Conservation (phyloP, 2,888 invertebrate species). For the Choreutis nemorana region DNA sequence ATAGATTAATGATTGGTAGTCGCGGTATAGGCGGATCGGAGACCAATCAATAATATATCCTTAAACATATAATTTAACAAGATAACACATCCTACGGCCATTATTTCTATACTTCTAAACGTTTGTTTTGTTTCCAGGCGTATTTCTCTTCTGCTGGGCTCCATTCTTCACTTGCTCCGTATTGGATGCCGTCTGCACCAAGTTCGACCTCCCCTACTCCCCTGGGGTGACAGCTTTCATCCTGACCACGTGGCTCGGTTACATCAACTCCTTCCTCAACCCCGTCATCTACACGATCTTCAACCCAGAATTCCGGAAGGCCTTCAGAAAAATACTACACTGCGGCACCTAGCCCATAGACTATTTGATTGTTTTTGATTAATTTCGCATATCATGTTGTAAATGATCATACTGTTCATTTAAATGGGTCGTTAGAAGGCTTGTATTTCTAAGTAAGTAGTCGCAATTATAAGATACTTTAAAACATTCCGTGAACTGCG, state of each 20-base stretch:
- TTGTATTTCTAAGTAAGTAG: no score
- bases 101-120: no score
- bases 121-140: no score
- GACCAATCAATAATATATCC: no score
- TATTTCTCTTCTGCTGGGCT: constrained; percentile 98
- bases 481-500: no score
- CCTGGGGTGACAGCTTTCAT: constrained; percentile 91
- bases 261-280: constrained; percentile 94
- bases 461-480: no score
- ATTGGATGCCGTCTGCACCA: constrained; percentile 94
- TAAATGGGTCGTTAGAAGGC: no score
- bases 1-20: no score
- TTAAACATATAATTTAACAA: no score
- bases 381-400: no score
- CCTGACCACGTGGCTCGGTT: constrained; percentile 96
- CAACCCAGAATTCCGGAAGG: constrained; percentile 97
- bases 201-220: constrained; percentile 78
- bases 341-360: constrained; percentile 66
- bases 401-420: neutral
- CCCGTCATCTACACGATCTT: constrained; percentile 95
- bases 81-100: no score
- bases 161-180: constrained; percentile 99
- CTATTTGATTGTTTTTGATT: constrained; percentile 38
- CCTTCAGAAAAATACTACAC: constrained; percentile 91
- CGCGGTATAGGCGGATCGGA: no score